Evolutionary conservation across 2,797 vertebrate species (phyloP).

Genomic region (Parambassis ranga): DNA sequence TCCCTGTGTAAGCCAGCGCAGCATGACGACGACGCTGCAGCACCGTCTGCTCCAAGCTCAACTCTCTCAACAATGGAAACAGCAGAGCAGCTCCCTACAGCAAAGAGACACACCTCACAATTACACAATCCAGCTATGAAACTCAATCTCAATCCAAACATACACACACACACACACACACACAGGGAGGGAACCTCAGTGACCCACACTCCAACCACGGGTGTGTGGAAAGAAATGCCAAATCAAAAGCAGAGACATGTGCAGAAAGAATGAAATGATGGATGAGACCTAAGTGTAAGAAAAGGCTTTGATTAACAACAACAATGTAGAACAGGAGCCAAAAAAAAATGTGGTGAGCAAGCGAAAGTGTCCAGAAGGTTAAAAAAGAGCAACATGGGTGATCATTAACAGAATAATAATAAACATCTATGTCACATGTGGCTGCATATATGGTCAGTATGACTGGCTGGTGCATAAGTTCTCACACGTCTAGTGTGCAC

Average conservation of each 20-base stretch:
- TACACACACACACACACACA: conserved; percentile 18
- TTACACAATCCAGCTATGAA: conserved; percentile 75
- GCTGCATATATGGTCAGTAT: not conserved
- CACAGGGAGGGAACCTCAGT: conserved; percentile 29
- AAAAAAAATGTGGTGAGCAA: not conserved
- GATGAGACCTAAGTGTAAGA: not conserved
- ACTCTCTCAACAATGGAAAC: conserved; percentile 53
- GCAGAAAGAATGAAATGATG: conserved; percentile 13
- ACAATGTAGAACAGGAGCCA: not conserved
- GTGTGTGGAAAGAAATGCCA: conserved; percentile 34
- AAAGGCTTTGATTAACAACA: not conserved
- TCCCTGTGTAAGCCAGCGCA: not conserved
- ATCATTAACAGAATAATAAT: not conserved
- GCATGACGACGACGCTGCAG: not conserved
- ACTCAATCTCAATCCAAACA: conserved; percentile 73
- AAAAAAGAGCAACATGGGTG: not conserved
- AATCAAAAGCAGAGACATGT: conserved; percentile 37
- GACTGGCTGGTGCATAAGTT: too few relatives aligned
- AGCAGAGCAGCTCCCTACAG: conserved; percentile 44
- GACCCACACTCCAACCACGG: conserved; percentile 29
- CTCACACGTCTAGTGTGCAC: not conserved
- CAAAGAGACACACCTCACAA: conserved; percentile 72
- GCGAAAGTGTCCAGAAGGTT: not conserved
- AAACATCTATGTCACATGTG: not conserved
- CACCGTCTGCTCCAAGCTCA: conserved; percentile 6